A percentile compares a stretch with the other conserved stretches of the same genome.
Conservation (phyloP, 2,113 vertebrate genomes). For the Paraplagusia blochii region DNA sequence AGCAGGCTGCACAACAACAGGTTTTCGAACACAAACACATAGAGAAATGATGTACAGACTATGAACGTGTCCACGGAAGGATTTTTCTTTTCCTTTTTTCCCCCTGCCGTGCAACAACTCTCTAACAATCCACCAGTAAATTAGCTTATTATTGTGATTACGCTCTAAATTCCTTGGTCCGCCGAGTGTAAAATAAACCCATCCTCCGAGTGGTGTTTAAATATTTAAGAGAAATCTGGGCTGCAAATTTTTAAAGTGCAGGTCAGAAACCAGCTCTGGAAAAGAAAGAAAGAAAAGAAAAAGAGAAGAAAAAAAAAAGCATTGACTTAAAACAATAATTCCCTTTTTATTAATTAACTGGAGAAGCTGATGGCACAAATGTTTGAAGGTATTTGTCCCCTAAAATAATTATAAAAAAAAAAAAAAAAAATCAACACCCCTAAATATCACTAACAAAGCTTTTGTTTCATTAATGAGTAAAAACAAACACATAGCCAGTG, state of each 20-base stretch:
- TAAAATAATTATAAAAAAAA: no score
- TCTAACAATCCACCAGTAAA: conserved; percentile 25
- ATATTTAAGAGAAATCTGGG: conserved; percentile 47
- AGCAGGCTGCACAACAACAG: conserved; percentile 39
- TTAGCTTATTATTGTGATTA: conserved; percentile 36
- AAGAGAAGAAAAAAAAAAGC: no score
- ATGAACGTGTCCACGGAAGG: not conserved
- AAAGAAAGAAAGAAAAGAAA: not conserved
- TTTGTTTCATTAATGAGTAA: not conserved
- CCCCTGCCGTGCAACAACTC: not conserved
- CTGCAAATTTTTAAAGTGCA: conserved; percentile 42
- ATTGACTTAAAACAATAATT: no score
- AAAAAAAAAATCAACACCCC: no score
- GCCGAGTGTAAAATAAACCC: conserved; percentile 61
- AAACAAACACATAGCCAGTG: not conserved
- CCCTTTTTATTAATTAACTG: no score
- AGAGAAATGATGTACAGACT: conserved; percentile 26
- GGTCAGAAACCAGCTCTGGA: conserved; percentile 33
- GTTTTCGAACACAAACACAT: conserved; percentile 28
- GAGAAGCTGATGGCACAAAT: no score
- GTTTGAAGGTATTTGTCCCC: no score
- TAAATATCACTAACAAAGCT: no score
- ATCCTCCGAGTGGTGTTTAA: conserved; percentile 57
- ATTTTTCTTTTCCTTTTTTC: not conserved
- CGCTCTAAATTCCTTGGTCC: conserved; percentile 57